Evolutionary conservation across 2,888 invertebrate species (phyloP).

Genomic region (Ametastegia equiseti): DNA sequence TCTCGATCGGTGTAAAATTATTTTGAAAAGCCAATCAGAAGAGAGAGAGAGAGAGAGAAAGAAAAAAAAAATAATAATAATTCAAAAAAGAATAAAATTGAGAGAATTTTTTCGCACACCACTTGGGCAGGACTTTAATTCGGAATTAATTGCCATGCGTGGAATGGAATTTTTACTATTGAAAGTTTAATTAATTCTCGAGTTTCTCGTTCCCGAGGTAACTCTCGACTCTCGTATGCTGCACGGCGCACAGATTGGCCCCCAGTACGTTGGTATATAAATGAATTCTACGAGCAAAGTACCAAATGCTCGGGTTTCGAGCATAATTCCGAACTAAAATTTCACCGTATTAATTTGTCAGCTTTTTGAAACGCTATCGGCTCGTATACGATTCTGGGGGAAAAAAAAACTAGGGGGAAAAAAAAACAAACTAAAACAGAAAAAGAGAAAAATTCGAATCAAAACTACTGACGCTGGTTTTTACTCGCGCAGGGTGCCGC

Average conservation of each 20-base stretch:
- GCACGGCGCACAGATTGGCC: not conserved
- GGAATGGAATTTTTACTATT: conserved; percentile 39
- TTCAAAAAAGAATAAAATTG: too few relatives aligned
- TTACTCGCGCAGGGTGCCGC: too few relatives aligned
- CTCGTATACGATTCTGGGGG: too few relatives aligned
- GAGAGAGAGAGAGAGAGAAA: not conserved
- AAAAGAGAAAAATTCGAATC: too few relatives aligned
- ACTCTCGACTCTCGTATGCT: not conserved
- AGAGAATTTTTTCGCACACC: not conserved
- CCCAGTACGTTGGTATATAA: not conserved
- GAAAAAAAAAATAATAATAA: not conserved
- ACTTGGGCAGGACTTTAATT: conserved; percentile 5
- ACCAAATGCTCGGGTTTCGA: not conserved
- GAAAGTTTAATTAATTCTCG: conserved; percentile 24
- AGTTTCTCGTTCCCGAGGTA: not conserved
- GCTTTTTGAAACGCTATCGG: not conserved
- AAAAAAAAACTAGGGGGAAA: too few relatives aligned
- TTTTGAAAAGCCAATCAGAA: not conserved
- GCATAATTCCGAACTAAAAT: not conserved
- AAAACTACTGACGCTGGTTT: too few relatives aligned
- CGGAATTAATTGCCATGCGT: conserved; percentile 15
- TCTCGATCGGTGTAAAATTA: too few relatives aligned
- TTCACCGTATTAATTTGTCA: not conserved
- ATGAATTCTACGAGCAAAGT: not conserved
- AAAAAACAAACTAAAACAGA: too few relatives aligned